phyloP scores from a whole-genome alignment of 2,888 invertebrate species.

The Mamestra brassicae region DNA sequence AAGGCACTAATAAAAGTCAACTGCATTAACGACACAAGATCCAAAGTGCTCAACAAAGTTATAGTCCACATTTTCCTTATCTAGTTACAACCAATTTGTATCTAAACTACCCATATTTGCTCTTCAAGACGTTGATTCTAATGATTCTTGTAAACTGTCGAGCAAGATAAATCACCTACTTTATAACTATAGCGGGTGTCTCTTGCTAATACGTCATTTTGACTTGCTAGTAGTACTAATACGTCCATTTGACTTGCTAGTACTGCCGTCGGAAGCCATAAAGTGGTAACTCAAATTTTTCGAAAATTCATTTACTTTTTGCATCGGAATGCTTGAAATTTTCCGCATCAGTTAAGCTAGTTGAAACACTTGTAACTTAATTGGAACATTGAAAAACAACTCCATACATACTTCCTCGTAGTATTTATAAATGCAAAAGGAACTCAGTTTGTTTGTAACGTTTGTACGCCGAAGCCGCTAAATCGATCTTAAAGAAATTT shows the following conservation, averaged over 20 bases:
- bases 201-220: conserved; percentile 52
- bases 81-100: conserved; percentile 33
- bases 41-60: conserved; percentile 14
- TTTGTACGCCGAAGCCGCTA: too few species aligned
- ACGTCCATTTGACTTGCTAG: neutral
- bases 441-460: too few species aligned
- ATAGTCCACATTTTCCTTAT: conserved; percentile 7
- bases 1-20: neutral
- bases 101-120: conserved; percentile 39
- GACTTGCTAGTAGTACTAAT: conserved; percentile 9
- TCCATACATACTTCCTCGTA: too few species aligned
- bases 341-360: too few species aligned
- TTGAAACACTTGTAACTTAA: too few species aligned
- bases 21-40: neutral
- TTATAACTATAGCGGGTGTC: conserved; percentile 47
- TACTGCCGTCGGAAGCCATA: too few species aligned
- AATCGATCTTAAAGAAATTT: too few species aligned
- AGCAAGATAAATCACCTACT: conserved; percentile 51
- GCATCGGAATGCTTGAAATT: too few species aligned
- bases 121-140: conserved; percentile 42
- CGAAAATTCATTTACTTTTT: too few species aligned
- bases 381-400: too few species aligned
- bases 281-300: too few species aligned
- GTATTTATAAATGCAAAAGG: too few species aligned
- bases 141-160: conserved; percentile 49